These are phyloP conservation scores for Spodoptera litura DNA, from an alignment of 1,140 invertebrate species.

Conservation along the genomic window DNA sequence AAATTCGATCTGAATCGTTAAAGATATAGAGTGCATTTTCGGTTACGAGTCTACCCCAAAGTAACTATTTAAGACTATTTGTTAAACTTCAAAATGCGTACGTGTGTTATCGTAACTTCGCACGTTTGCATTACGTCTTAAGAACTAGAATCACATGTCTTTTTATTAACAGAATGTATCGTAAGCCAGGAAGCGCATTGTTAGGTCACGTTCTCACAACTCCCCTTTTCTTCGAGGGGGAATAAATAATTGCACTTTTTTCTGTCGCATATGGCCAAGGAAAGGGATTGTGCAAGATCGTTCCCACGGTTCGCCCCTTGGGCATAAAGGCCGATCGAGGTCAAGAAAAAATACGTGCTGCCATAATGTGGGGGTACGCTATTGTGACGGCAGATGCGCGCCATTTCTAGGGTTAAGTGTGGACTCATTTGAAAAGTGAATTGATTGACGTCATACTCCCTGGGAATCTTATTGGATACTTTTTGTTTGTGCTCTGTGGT, in stretches of 20 bases:
- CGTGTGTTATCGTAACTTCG: conserved; percentile 67
- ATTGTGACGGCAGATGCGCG: conserved; percentile 80
- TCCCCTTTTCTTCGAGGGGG: conserved; percentile 84
- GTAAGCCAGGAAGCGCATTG: conserved; percentile 85
- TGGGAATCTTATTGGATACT: conserved; percentile 50
- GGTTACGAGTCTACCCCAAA: conserved; percentile 50
- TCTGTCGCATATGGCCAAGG: conserved; percentile 85
- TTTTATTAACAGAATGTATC: conserved; percentile 70
- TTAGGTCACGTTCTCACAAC: conserved; percentile 85
- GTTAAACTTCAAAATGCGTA: conserved; percentile 70
- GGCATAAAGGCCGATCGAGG: conserved; percentile 79
- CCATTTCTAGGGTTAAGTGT: conserved; percentile 77
- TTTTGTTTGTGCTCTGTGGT: conserved; percentile 35
- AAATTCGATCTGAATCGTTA: conserved; percentile 51
- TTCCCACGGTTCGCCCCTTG: conserved; percentile 84
- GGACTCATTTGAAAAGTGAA: conserved; percentile 73
- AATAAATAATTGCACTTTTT: conserved; percentile 86
- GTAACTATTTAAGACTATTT: conserved; percentile 75
- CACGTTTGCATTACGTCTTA: conserved; percentile 64
- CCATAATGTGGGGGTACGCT: conserved; percentile 78
- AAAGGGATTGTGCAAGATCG: conserved; percentile 82
- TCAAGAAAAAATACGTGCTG: conserved; percentile 85
- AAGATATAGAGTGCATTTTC: conserved; percentile 53
- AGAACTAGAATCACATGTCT: conserved; percentile 70
- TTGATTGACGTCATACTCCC: conserved; percentile 69